phyloP scores from a whole-genome alignment of 2,797 vertebrate genomes.

The Poecilia velifera region DNA sequence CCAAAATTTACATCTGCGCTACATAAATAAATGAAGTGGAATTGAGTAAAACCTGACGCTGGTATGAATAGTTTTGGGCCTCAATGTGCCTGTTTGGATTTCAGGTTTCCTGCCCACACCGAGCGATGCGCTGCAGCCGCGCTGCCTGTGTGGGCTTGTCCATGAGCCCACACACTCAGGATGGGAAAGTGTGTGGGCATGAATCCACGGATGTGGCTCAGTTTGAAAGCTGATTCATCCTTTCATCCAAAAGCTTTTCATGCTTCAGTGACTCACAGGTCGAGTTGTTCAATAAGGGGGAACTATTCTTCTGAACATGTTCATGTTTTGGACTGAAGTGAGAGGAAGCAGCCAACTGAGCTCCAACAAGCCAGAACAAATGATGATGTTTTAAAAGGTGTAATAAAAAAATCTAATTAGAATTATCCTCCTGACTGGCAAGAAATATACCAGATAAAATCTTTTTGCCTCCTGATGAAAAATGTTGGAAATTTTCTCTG shows the following conservation, averaged over 20 bases:
- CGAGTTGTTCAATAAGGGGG: background rate
- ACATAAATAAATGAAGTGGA: too few relatives aligned
- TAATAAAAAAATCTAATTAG: background rate
- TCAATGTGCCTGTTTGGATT: background rate
- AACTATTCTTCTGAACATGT: background rate
- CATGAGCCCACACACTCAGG: background rate
- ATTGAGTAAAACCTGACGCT: background rate
- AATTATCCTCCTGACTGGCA: background rate
- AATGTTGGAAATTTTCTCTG: conserved; percentile 21
- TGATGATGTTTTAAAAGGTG: background rate
- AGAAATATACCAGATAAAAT: background rate
- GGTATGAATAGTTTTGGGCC: background rate
- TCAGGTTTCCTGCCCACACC: background rate
- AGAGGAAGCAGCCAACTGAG: background rate
- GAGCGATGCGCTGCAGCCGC: background rate
- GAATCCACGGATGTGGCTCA: background rate
- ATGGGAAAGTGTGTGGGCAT: background rate
- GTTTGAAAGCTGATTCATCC: background rate
- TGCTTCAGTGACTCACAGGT: background rate
- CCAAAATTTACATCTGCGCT: too few relatives aligned
- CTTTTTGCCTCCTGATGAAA: background rate
- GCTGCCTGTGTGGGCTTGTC: background rate
- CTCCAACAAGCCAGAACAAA: background rate
- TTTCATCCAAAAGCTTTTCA: background rate
- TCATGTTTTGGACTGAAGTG: background rate